phyloP scores from a whole-genome alignment of 2,888 invertebrate species.

The Tetragonula carbonaria region DNA sequence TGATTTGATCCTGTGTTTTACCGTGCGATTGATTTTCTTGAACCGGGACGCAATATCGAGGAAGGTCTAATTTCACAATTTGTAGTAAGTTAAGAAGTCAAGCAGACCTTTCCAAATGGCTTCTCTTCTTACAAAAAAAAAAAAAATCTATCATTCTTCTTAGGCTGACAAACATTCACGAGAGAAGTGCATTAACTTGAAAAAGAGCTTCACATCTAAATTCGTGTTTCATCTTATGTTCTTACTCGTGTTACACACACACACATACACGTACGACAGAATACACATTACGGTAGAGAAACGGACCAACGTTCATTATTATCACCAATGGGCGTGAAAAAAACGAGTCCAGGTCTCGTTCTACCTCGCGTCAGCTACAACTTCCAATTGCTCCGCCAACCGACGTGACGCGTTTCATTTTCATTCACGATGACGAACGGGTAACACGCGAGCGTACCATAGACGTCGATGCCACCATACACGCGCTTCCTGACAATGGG shows the following conservation, averaged over 20 bases:
- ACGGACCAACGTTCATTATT: not conserved
- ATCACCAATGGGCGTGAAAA: not conserved
- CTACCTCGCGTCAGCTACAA: not conserved
- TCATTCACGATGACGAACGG: slow-evolving; percentile 34
- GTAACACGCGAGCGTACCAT: slow-evolving; percentile 26
- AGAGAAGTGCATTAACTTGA: not conserved
- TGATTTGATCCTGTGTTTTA: too few species aligned
- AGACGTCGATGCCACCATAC: slow-evolving; percentile 20
- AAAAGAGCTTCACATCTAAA: not conserved
- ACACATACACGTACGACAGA: not conserved
- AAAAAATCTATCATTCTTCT: not conserved
- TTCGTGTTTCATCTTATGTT: too few species aligned
- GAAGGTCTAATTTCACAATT: not conserved
- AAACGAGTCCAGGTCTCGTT: not conserved
- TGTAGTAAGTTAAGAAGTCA: not conserved
- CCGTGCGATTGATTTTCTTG: too few species aligned
- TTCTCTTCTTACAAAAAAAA: not conserved
- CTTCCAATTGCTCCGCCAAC: not conserved
- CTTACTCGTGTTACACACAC: too few species aligned
- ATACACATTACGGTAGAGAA: not conserved
- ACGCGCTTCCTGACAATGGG: slow-evolving; percentile 52
- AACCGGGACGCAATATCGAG: not conserved
- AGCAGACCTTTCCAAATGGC: not conserved
- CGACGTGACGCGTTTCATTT: slow-evolving; percentile 28
- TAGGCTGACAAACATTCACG: not conserved